Percentiles rank a stretch among this genome's conserved stretches.
Conservation (phyloP, 2,888 invertebrate species). For the Campopleginae sp. region DNA sequence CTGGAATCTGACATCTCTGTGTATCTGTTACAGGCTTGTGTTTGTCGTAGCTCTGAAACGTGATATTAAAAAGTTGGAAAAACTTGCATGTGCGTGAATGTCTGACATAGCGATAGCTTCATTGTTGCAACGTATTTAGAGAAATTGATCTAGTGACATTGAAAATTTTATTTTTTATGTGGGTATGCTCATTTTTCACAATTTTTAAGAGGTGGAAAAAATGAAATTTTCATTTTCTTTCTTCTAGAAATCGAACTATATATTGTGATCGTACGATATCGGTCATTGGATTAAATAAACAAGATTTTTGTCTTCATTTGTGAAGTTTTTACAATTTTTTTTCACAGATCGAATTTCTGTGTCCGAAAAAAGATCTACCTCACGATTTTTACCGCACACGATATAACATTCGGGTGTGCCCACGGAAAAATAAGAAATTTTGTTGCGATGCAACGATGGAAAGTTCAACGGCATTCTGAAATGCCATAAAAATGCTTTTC, state of each 20-base stretch:
- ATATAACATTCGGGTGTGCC: neutral
- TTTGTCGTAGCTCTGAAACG: conserved; percentile 69
- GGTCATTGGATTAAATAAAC: too few relatives aligned
- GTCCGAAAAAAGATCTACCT: neutral
- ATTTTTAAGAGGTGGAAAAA: too few relatives aligned
- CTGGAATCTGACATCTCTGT: conserved; percentile 83
- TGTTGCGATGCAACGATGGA: neutral
- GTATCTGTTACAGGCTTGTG: conserved; percentile 50
- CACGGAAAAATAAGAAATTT: neutral
- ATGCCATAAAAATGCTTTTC: neutral
- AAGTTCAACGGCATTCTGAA: neutral
- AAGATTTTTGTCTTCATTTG: too few relatives aligned
- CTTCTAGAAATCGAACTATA: too few relatives aligned
- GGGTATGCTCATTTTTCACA: too few relatives aligned
- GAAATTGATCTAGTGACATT: neutral
- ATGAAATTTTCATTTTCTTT: too few relatives aligned
- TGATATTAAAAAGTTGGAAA: conserved; percentile 12
- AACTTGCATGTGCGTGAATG: neutral
- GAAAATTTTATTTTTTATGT: neutral
- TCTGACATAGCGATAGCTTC: neutral
- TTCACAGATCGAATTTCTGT: neutral
- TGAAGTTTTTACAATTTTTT: neutral
- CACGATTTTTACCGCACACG: neutral
- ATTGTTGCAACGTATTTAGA: neutral
- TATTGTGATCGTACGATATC: too few relatives aligned